phyloP scores from a whole-genome alignment of 2,888 invertebrate species.

The Adela reaumurella region DNA sequence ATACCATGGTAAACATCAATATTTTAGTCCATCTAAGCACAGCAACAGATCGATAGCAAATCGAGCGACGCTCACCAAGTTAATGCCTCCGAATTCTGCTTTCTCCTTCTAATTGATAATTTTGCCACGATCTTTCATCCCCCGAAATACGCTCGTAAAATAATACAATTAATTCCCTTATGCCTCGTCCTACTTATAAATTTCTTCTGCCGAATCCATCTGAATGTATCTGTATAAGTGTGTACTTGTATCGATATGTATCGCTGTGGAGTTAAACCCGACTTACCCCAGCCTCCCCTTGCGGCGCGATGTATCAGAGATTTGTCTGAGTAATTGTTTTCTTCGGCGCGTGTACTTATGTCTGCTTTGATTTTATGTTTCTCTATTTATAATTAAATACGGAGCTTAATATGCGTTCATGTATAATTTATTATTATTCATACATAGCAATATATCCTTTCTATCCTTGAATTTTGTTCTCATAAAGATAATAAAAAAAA shows the following conservation, averaged over 20 bases:
- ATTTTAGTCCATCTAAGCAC: no score
- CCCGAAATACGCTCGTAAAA: conserved; percentile 26
- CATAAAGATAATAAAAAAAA: no score
- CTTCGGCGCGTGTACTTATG: not conserved
- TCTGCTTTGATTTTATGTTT: no score
- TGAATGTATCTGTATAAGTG: not conserved
- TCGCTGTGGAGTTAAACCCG: not conserved
- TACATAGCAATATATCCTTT: no score
- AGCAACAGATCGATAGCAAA: not conserved
- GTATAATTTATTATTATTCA: no score
- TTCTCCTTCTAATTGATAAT: conserved; percentile 53
- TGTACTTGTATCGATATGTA: no score
- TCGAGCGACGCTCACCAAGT: conserved; percentile 1
- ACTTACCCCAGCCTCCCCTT: not conserved
- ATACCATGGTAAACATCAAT: no score
- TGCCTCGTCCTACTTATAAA: conserved; percentile 39
- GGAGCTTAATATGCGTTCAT: no score
- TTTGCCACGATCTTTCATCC: conserved; percentile 48
- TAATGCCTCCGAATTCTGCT: conserved; percentile 15
- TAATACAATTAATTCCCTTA: conserved; percentile 56
- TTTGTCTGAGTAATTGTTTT: not conserved
- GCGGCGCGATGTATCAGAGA: not conserved
- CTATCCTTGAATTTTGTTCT: no score
- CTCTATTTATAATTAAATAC: no score
- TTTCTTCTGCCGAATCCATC: conserved; percentile 28